These are phyloP conservation scores for Epicampocera succincta DNA, from an alignment of 2,888 invertebrate genomes.

Conservation along the genomic window DNA sequence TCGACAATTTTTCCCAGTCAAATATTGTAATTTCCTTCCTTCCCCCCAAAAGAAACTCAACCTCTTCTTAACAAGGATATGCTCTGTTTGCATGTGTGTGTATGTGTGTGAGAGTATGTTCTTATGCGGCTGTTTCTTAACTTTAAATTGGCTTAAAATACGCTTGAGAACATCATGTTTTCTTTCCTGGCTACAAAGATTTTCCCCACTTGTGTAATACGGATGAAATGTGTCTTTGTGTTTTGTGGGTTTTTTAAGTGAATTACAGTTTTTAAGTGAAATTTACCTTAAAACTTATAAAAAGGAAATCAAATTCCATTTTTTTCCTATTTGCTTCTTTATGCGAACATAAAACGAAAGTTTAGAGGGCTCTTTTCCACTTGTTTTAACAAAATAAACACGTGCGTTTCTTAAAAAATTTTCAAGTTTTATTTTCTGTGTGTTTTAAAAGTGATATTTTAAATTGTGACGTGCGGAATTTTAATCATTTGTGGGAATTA, in stretches of 20 bases:
- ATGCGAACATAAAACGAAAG: neutral
- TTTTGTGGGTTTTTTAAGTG: conserved; percentile 66
- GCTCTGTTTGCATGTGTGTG: conserved; percentile 26
- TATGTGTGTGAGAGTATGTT: conserved; percentile 6
- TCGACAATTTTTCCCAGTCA: conserved; percentile 49
- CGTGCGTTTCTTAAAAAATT: conserved; percentile 55
- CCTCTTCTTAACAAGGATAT: conserved; percentile 49
- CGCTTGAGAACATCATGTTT: conserved; percentile 41
- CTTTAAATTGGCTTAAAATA: conserved; percentile 68
- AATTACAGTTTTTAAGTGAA: conserved; percentile 66
- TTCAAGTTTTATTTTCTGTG: conserved; percentile 1
- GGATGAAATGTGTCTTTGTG: conserved; percentile 56
- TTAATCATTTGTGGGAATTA: conserved; percentile 66
- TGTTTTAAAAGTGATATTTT: conserved; percentile 45
- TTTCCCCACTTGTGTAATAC: conserved; percentile 24
- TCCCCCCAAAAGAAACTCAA: neutral
- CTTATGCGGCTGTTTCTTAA: conserved; percentile 33
- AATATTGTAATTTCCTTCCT: conserved; percentile 24
- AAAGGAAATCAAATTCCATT: conserved; percentile 45
- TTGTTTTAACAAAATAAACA: conserved; percentile 71
- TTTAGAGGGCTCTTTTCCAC: conserved; percentile 65
- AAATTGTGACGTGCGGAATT: conserved; percentile 60
- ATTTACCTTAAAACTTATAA: conserved; percentile 59
- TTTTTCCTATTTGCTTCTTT: conserved; percentile 32
- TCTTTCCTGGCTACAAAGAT: conserved; percentile 25